Evolutionary conservation across 92 coral and sea anemone species (phyloP).

Genomic region (Siderastrea siderea): DNA sequence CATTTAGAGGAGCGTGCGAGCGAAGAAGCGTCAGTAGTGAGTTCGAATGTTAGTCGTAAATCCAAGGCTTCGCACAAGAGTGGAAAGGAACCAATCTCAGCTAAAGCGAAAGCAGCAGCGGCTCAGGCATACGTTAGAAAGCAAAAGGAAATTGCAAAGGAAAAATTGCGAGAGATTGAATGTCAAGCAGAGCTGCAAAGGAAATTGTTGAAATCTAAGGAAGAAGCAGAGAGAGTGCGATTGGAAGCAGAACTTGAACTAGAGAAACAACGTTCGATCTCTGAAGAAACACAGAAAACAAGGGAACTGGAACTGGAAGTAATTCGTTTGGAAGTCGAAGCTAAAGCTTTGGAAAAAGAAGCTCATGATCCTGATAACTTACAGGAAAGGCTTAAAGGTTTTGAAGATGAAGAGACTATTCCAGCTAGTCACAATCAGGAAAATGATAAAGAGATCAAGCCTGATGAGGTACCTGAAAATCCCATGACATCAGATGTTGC

Average conservation of each 20-base stretch:
- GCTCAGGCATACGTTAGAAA: not conserved
- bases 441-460: too few relatives aligned
- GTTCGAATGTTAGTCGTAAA: not conserved
- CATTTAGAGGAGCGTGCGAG: not conserved
- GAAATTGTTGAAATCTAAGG: conserved; percentile 12
- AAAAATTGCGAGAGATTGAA: not conserved
- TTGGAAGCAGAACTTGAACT: conserved; percentile 19
- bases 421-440: too few relatives aligned
- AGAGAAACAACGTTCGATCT: conserved; percentile 8
- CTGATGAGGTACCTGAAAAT: too few relatives aligned
- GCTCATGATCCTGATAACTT: not conserved
- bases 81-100: too few relatives aligned
- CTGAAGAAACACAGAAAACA: not conserved
- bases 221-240: conserved; percentile 21
- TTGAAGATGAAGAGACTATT: conserved; percentile 9
- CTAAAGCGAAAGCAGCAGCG: not conserved
- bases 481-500: too few relatives aligned
- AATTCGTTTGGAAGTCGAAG: conserved; percentile 27
- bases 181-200: not conserved
- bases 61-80: not conserved
- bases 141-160: not conserved
- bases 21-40: not conserved
- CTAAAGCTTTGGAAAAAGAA: conserved; percentile 3
- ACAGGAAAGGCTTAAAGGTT: conserved; percentile 15
- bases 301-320: conserved; percentile 45